Evolutionary conservation across 2,888 invertebrate species (phyloP), one percentile per base, ranked within the genome.

Genomic region (Thecocarcelia acutangulata): DNA sequence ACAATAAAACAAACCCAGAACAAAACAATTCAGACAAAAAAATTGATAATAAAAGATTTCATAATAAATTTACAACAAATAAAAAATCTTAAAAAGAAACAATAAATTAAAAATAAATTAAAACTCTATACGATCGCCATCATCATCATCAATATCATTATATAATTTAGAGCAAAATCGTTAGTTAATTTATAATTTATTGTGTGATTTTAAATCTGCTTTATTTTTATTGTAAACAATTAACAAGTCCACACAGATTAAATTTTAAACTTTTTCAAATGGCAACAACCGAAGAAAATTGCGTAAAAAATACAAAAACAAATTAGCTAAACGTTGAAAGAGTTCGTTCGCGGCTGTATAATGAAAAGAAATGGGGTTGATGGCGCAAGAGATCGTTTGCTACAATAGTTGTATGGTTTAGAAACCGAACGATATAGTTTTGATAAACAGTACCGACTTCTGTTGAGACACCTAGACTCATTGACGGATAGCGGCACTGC

Each of bases 11-110:
- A 40, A 48, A 70, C 11, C 37, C 12, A 52, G 13, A 68, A 59
- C 24, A 68, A 40, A n/a, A 66, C 24, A 48, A 59, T 66, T n/a
- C 1, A 68, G 59, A 70, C 46, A n/a, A 37, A 54, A 12, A 56
- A 63, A 70, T 64, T 63, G 54, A 70, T 69, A 70, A 70, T 77
- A 75, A 50, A 77, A 77, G 70, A 77, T 77, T 77, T 77, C 77
- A 70, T 56, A 77, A 70, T 58, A 69, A 70, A 56, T 64, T 64
- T 46, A 61, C 19, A 40, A 58, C 12, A 28, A 24, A 68, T 50
- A 42, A 48, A 46, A n/a, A 61, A 46, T 40, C 17, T 17, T 0
- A 48, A 50, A 70, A 33, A 61, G 28, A 42, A 52, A 42, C 75
- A 68, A 75, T 75, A 68, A 56, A 56, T 64, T 64, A 54, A 21